Evolutionary conservation across 2,113 vertebrate genomes (phyloP), one percentile per base, ranked within the genome.

Genomic region (Ciconia boyciana): DNA sequence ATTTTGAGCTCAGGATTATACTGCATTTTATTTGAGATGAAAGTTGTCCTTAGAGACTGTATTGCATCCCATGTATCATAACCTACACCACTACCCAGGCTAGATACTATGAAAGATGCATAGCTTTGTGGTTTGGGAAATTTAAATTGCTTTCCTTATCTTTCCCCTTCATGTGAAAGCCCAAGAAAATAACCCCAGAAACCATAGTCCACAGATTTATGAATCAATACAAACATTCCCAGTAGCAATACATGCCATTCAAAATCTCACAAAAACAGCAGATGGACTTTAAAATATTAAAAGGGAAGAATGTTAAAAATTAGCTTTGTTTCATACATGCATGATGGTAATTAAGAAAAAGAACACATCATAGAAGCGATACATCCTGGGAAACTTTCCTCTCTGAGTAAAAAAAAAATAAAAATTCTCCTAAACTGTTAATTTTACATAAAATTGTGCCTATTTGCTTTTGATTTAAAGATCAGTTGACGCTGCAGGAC

Each of bases 91-190:
- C 80, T 60, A 52, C 28, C 39, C 55, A 68, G n/a, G 76, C 72
- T 52, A 66, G 69, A 43, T 87, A 66, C 19, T 79, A 92, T 77
- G 60, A 92, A 92, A 94, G 60, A 96, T 94, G 83, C 89, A 95
- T 41, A 89, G 65, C 66, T 55, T 75, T 68, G 81, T 71, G 77
- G 52, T 71, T 82, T 94, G 81, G 81, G 87, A 96, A 93, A 93
- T 91, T 87, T 41, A 93, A 72, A 91, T 89, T 91, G 57, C 65
- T 96, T 94, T 91, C 52, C 77, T 91, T 96, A 95, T 94, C 91
- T 91, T 75, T 82, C 32, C 51, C 18, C 44, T 87, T 95, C 77
- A 71, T 8, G 10, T 64, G 72, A 94, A 70, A 89, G 55, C n/a
- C 58, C 46, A 83, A 71, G 43, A 96, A 92, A 94, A 81, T 54